Evolutionary conservation across 2,888 invertebrate genomes (phyloP).

Genomic region (Xanthostigma xanthostigma): DNA sequence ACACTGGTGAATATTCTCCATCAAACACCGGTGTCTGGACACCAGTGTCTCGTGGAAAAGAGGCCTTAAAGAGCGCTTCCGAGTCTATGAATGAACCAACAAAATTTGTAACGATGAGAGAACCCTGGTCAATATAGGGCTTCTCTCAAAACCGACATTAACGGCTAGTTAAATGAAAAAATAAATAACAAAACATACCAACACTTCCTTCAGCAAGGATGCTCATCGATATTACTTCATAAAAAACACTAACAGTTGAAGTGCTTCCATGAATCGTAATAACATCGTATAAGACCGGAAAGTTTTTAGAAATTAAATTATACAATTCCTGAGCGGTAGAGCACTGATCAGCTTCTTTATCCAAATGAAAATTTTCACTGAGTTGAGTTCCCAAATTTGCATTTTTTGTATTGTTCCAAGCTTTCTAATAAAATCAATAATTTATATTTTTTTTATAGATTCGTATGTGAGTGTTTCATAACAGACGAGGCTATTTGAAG

Average conservation of each 20-base stretch:
- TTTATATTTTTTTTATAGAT: neutral
- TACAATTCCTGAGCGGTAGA: constrained; percentile 22
- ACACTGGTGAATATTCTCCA: too few species aligned
- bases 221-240: constrained; percentile 38
- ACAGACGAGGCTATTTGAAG: too few species aligned
- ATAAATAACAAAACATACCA: constrained; percentile 27
- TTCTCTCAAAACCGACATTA: constrained; percentile 7
- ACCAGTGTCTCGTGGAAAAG: too few species aligned
- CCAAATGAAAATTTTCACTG: constrained; percentile 20
- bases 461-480: too few species aligned
- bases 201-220: constrained; percentile 34
- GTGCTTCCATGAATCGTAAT: constrained; percentile 29
- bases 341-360: constrained; percentile 21
- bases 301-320: constrained; percentile 21
- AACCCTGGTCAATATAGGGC: too few species aligned
- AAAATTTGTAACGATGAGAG: too few species aligned
- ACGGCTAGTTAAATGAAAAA: neutral
- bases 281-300: constrained; percentile 19
- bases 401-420: constrained; percentile 21
- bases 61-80: too few species aligned
- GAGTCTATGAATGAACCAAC: too few species aligned
- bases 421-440: constrained; percentile 18
- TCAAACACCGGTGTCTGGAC: too few species aligned
- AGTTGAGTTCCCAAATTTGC: constrained; percentile 23
- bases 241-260: constrained; percentile 33